These are phyloP conservation scores for Dromiciops gliroides DNA, from an alignment of 2,113 vertebrate species.

Conservation along the genomic window DNA sequence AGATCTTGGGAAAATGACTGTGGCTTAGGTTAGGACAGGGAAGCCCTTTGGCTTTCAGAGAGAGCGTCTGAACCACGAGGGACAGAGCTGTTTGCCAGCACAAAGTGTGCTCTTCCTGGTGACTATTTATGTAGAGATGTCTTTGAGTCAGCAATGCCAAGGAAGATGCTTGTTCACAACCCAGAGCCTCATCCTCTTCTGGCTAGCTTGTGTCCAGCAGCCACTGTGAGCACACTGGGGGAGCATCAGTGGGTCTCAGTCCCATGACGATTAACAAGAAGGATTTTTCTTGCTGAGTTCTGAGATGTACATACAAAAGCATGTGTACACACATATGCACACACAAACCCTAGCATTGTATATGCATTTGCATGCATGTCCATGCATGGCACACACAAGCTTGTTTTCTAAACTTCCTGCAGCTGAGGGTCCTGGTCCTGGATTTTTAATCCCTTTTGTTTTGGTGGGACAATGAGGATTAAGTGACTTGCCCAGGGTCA, in stretches of 20 bases:
- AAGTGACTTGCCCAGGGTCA: too few species aligned
- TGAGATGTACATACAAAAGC: background rate
- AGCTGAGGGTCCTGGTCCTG: background rate
- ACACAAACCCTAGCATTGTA: too few species aligned
- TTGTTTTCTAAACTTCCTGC: background rate
- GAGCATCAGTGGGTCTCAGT: constrained; percentile 17
- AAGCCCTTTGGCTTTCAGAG: background rate
- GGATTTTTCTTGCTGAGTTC: background rate
- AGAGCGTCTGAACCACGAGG: background rate
- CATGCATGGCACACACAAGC: background rate
- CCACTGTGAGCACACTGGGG: too few species aligned
- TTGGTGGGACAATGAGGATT: too few species aligned
- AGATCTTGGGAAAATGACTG: background rate
- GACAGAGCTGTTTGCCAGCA: constrained; percentile 20
- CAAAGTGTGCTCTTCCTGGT: background rate
- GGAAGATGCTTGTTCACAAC: constrained; percentile 2
- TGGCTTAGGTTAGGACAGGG: background rate
- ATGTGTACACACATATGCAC: too few species aligned
- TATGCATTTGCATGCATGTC: too few species aligned
- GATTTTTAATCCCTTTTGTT: background rate
- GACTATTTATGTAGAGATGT: constrained; percentile 5
- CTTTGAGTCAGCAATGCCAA: constrained; percentile 13
- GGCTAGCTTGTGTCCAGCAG: constrained; percentile 20
- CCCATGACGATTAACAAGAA: background rate
- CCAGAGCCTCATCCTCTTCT: background rate